Evolutionary conservation across 2,888 invertebrate genomes (phyloP).

Genomic region (Lamproptera curius): DNA sequence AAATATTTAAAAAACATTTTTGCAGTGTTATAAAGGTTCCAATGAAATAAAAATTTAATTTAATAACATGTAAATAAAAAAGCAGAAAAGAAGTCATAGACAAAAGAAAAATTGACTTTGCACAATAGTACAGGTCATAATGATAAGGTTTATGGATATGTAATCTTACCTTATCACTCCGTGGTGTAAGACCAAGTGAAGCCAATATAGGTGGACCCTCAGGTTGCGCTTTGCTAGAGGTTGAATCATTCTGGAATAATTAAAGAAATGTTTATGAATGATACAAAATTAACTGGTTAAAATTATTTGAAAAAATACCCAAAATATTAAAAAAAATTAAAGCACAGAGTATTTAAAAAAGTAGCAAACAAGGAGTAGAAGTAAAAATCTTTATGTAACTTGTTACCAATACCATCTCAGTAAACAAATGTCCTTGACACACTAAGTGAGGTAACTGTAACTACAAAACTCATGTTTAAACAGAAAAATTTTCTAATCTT

Average conservation of each 20-base stretch:
- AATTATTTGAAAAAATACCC: not conserved
- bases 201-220: slow-evolving; percentile 75
- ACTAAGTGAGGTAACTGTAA: slow-evolving; percentile 31
- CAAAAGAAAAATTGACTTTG: slow-evolving; percentile 1
- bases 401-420: slow-evolving; percentile 17
- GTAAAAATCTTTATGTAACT: not conserved
- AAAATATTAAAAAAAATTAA: not conserved
- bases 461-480: not conserved
- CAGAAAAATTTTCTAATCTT: too few species aligned
- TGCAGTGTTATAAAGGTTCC: too few species aligned
- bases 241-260: slow-evolving; percentile 53
- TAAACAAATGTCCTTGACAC: slow-evolving; percentile 63
- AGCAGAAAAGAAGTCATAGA: too few species aligned
- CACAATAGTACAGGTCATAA: slow-evolving; percentile 13
- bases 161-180: slow-evolving; percentile 75
- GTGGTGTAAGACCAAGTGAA: slow-evolving; percentile 71
- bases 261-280: not conserved
- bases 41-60: too few species aligned
- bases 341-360: not conserved
- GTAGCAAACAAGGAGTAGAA: not conserved
- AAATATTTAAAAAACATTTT: too few species aligned
- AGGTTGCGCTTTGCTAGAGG: slow-evolving; percentile 57
- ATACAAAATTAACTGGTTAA: not conserved
- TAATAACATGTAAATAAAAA: too few species aligned
- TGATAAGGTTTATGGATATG: slow-evolving; percentile 38